A percentile compares a stretch with the other conserved stretches of the same genome.
These are phyloP conservation scores for Grallaria varia DNA, from an alignment of 2,113 vertebrate genomes.

Conservation along the genomic window DNA sequence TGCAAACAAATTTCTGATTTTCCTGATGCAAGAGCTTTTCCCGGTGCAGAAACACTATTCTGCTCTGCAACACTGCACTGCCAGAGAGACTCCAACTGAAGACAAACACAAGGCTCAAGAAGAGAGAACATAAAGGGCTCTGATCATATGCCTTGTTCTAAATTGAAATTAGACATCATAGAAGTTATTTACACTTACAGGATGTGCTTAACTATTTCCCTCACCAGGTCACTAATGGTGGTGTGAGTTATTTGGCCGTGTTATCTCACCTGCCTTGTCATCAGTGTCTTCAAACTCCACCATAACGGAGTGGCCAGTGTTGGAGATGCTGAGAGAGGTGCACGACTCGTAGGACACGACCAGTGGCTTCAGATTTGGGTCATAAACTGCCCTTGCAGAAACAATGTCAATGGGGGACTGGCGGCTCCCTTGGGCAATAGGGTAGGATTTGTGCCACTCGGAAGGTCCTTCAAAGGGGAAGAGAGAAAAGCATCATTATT, in stretches of 20 bases:
- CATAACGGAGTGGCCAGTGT: constrained; percentile 92
- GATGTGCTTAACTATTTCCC: neutral
- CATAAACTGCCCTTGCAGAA: constrained; percentile 80
- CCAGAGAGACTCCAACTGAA: neutral
- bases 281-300: constrained; percentile 91
- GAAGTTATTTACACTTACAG: neutral
- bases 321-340: constrained; percentile 85
- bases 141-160: neutral
- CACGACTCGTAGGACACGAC: constrained; percentile 84
- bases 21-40: neutral
- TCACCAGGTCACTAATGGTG: neutral
- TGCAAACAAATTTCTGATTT: neutral
- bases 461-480: constrained; percentile 80
- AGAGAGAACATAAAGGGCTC: neutral
- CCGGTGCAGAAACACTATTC: neutral
- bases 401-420: constrained; percentile 94
- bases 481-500: neutral
- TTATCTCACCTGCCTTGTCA: constrained; percentile 84
- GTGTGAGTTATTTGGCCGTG: neutral
- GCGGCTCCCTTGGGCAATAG: constrained; percentile 84
- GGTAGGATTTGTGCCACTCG: constrained; percentile 87
- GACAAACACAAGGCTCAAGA: neutral
- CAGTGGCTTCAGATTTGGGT: constrained; percentile 80
- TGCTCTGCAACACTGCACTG: neutral
- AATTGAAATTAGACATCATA: neutral